Evolutionary conservation across 2,113 vertebrate species (phyloP), one percentile per base, ranked within the genome.

Genomic region (Carlito syrichta): DNA sequence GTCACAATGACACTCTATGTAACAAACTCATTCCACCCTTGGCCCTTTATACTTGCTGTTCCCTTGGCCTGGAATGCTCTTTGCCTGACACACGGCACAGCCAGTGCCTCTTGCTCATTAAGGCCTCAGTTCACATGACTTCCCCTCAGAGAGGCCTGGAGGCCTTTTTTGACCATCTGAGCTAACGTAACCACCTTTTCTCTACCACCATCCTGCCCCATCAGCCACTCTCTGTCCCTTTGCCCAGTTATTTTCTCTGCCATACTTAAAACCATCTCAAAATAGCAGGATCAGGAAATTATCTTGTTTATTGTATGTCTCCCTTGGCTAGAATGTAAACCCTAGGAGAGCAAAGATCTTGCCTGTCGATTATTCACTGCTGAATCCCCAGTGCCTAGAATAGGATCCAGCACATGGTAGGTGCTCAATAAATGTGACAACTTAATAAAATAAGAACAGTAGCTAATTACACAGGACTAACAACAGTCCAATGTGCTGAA

Each of bases 241-340:
- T 10, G 93, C 35, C 48, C 62, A 58, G 35, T 62, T 45, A 92
- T 71, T 96, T 84, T 63, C 54, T 76, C 74, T 79, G 30, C 22
- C 48, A 81, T 27, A 92, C 66, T 90, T 78, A 83, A 91, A 95
- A 93, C 79, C 74, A 84, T 20, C 30, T 66, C 76, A 92, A 87
- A 85, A 50, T 81, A 52, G 69, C n/a, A 62, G 22, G 76, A 30
- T 76, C 85, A 3, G 6, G n/a, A 95, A 89, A 76, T 66, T n/a
- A 56, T 77, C 58, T 66, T n/a, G 32, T 56, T 69, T 79, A 69
- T 25, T 54, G 12, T 22, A 10, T 8, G 17, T 35, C 74, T 96
- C 84, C 35, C 32, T 13, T 69, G 23, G 43, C 74, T 56, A 83
- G 48, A 93, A 89, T 69, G 73, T 38, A 88, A 95, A 91, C 81